phyloP scores from a whole-genome alignment of 2,113 vertebrate genomes.

The Hemiprocne comata region DNA sequence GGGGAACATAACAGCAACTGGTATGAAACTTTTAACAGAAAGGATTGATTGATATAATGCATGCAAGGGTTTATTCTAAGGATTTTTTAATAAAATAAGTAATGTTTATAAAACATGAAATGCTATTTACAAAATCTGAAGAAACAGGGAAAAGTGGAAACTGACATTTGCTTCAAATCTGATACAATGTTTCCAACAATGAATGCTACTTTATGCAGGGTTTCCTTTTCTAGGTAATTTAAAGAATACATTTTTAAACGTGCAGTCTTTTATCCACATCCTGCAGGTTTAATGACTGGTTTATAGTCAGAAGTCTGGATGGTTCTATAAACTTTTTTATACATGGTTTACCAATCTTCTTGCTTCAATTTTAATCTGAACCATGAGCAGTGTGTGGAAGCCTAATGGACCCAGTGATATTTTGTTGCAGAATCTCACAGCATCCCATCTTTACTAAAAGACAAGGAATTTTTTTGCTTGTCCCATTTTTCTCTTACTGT shows the following conservation, averaged over 20 bases:
- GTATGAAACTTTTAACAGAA: background rate
- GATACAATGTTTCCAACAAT: fast-evolving
- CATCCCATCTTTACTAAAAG: background rate
- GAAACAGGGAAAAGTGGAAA: background rate
- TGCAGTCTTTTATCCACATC: background rate
- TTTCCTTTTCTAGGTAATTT: background rate
- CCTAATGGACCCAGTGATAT: background rate
- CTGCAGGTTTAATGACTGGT: background rate
- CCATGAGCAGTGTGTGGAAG: background rate
- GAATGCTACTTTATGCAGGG: background rate
- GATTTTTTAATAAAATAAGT: background rate
- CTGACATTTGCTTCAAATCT: background rate
- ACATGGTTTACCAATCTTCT: background rate
- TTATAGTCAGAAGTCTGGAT: background rate
- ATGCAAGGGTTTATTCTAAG: background rate
- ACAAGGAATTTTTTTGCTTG: background rate
- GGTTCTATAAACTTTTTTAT: background rate
- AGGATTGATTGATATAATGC: background rate
- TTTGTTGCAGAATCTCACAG: background rate
- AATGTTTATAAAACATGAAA: background rate
- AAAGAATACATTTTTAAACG: background rate
- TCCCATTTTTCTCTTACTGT: background rate
- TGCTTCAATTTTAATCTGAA: background rate
- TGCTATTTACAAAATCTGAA: background rate
- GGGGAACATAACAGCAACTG: background rate